phyloP scores from a whole-genome alignment of 2,888 invertebrate genomes.

The Nebria brevicollis region DNA sequence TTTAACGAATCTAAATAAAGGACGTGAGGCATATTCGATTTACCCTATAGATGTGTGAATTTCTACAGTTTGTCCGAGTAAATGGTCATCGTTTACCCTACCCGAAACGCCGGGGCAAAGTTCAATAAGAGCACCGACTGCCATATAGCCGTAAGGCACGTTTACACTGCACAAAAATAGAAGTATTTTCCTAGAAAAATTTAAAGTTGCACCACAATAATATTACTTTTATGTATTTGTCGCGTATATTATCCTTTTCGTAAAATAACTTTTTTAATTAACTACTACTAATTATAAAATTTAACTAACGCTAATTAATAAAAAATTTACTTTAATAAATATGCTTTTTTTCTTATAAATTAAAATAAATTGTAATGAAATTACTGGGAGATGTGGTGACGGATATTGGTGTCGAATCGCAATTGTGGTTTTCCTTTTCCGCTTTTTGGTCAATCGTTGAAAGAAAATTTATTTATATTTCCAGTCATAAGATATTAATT shows the following conservation, averaged over 20 bases:
- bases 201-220: background rate
- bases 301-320: too few species aligned
- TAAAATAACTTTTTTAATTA: too few species aligned
- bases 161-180: background rate
- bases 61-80: background rate
- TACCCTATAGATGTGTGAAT: slow-evolving; percentile 1
- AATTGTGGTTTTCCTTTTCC: too few species aligned
- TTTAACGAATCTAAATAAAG: background rate
- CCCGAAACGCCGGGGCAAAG: background rate
- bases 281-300: too few species aligned
- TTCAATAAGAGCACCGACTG: background rate
- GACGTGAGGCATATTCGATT: background rate
- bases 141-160: background rate
- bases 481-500: too few species aligned
- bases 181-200: background rate
- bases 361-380: too few species aligned
- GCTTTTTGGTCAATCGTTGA: too few species aligned
- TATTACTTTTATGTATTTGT: background rate
- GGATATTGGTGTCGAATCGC: too few species aligned
- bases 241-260: background rate
- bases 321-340: too few species aligned
- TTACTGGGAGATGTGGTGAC: too few species aligned
- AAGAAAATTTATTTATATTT: too few species aligned
- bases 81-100: slow-evolving; percentile 1
- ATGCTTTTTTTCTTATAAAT: too few species aligned